A percentile compares a stretch with the other conserved stretches of the same genome.
Evolutionary conservation across 1,140 invertebrate genomes (phyloP).

Genomic region (Nephotettix cincticeps): DNA sequence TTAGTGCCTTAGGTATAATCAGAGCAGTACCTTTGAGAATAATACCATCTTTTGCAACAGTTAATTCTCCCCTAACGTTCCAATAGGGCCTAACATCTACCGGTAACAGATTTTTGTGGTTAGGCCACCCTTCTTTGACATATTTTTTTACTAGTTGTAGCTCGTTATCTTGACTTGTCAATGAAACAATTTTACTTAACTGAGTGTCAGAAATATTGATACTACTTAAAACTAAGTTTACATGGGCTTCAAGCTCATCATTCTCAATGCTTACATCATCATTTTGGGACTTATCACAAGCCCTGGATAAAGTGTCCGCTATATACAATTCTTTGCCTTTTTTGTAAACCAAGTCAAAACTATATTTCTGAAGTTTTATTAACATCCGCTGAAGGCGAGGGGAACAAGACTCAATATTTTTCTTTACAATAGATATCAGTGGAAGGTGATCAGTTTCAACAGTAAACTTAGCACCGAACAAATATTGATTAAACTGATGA

Average conservation of each 20-base stretch:
- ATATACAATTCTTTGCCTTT: slow-evolving; percentile 2
- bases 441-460: not conserved
- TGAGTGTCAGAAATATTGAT: not conserved
- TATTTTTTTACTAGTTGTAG: not conserved
- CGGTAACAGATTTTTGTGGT: not conserved
- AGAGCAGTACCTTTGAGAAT: not conserved
- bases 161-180: too few relatives aligned
- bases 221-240: not conserved
- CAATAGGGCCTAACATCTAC: not conserved
- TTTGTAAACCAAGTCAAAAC: not conserved
- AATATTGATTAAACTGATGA: slow-evolving; percentile 41
- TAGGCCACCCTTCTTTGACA: not conserved
- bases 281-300: not conserved
- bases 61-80: not conserved
- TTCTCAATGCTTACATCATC: not conserved
- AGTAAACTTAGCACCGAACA: not conserved
- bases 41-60: not conserved
- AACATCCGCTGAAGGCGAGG: not conserved
- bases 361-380: not conserved
- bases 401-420: not conserved
- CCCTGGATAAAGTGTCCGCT: not conserved
- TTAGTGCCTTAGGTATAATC: not conserved
- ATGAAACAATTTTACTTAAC: not conserved
- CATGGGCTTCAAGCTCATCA: not conserved
- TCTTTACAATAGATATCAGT: not conserved